Percentiles rank a stretch among this genome's conserved stretches.
Conservation (phyloP, 2,888 invertebrate species). For the Stenoptilia bipunctidactyla region DNA sequence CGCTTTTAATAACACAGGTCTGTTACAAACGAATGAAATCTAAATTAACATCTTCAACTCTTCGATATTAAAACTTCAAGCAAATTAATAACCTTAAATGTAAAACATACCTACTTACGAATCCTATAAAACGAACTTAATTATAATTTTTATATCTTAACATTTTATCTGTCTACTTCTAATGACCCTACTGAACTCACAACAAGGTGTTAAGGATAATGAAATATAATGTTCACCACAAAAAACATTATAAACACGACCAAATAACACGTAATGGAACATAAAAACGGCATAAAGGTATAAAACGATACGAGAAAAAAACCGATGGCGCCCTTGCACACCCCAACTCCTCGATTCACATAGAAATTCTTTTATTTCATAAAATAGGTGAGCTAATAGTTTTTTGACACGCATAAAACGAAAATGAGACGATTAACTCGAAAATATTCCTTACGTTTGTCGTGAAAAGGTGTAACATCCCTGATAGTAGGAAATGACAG, state of each 20-base stretch:
- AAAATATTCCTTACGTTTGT: conserved; percentile 32
- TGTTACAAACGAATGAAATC: no score
- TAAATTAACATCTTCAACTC: no score
- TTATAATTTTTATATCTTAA: no score
- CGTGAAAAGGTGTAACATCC: conserved; percentile 25
- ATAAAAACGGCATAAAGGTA: conserved; percentile 46
- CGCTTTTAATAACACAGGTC: no score
- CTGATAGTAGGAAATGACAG: conserved; percentile 44
- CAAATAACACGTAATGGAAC: conserved; percentile 57
- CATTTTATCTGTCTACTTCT: no score
- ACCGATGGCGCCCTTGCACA: conserved; percentile 49
- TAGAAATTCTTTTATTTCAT: conserved; percentile 50
- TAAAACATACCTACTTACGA: no score
- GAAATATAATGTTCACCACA: conserved; percentile 48
- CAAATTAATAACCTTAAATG: no score
- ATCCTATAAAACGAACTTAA: no score
- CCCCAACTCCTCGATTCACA: conserved; percentile 43
- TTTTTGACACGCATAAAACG: conserved; percentile 67
- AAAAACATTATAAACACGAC: conserved; percentile 42
- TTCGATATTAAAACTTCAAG: no score
- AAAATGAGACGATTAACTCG: conserved; percentile 24
- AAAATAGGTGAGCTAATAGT: conserved; percentile 68
- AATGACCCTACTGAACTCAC: conserved; percentile 9
- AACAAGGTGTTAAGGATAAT: conserved; percentile 63
- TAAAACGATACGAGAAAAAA: conserved; percentile 38